phyloP scores from a whole-genome alignment of 2,888 invertebrate genomes.

The Aethes cnicana region DNA sequence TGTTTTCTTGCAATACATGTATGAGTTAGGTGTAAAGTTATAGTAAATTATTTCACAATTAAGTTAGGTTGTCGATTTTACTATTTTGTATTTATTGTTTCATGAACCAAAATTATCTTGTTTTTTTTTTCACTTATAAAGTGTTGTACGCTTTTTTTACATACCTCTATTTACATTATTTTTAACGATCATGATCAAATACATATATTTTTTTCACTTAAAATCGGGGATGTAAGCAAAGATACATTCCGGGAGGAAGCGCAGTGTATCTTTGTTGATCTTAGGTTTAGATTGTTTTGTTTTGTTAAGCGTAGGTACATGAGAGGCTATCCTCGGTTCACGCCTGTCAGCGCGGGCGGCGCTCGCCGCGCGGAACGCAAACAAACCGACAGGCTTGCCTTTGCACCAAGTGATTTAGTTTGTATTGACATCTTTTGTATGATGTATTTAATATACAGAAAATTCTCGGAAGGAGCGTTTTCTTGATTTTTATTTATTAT shows the following conservation, averaged over 20 bases:
- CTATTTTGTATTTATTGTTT: conserved; percentile 76
- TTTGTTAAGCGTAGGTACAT: conserved; percentile 68
- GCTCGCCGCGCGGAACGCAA: conserved; percentile 50
- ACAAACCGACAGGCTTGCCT: conserved; percentile 80
- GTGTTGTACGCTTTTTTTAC: conserved; percentile 79
- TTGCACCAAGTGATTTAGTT: conserved; percentile 83
- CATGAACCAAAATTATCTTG: conserved; percentile 71
- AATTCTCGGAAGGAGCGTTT: conserved; percentile 77
- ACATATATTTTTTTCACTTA: conserved; percentile 66
- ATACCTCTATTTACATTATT: conserved; percentile 76
- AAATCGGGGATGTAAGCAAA: conserved; percentile 66
- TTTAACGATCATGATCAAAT: conserved; percentile 79
- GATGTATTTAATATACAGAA: conserved; percentile 80
- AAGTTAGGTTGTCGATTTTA: conserved; percentile 76
- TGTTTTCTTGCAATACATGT: conserved; percentile 79
- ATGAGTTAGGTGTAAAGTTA: conserved; percentile 77
- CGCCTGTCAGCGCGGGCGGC: conserved; percentile 67
- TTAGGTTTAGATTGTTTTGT: conserved; percentile 60
- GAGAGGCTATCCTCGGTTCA: conserved; percentile 78
- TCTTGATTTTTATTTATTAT: conserved; percentile 81
- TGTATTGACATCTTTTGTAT: conserved; percentile 82
- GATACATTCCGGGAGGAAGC: conserved; percentile 70
- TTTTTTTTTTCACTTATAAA: conserved; percentile 76
- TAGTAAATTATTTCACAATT: conserved; percentile 81
- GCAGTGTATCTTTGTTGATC: conserved; percentile 71